Percentiles rank a stretch among this genome's conserved stretches.
Evolutionary conservation across 2,888 invertebrate species (phyloP).

Genomic region (Thecophora atra): DNA sequence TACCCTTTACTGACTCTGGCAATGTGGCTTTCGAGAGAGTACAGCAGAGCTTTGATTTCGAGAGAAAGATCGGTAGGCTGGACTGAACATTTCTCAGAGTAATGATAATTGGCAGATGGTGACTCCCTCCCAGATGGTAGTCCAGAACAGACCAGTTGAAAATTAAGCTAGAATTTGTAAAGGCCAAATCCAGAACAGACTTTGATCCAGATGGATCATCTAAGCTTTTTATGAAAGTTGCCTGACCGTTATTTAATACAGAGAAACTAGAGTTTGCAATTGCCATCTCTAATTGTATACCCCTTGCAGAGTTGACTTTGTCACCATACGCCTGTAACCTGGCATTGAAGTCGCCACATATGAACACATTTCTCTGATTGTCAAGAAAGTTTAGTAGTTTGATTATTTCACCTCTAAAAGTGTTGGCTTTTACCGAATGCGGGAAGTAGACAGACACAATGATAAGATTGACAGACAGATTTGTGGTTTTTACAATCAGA

Average conservation of each 20-base stretch:
- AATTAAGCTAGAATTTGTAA: too few relatives aligned
- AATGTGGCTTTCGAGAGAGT: too few relatives aligned
- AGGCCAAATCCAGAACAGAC: background rate
- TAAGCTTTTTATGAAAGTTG: too few relatives aligned
- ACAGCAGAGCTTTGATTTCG: background rate
- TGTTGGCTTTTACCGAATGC: background rate
- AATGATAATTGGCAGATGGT: background rate
- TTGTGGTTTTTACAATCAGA: background rate
- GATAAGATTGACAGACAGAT: background rate
- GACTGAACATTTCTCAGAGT: background rate
- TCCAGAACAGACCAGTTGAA: background rate
- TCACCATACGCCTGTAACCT: background rate
- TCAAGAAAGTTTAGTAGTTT: background rate
- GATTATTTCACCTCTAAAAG: background rate
- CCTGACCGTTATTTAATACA: background rate
- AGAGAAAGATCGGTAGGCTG: background rate
- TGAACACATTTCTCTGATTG: background rate
- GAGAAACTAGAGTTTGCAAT: background rate
- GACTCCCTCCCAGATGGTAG: background rate
- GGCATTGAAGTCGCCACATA: conserved; percentile 11
- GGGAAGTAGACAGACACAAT: background rate
- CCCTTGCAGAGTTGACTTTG: background rate
- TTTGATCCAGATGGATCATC: too few relatives aligned
- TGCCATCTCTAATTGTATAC: background rate
- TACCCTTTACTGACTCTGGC: background rate